Evolutionary conservation across 2,797 vertebrate species (phyloP).

Genomic region (Galaxias olidus): DNA sequence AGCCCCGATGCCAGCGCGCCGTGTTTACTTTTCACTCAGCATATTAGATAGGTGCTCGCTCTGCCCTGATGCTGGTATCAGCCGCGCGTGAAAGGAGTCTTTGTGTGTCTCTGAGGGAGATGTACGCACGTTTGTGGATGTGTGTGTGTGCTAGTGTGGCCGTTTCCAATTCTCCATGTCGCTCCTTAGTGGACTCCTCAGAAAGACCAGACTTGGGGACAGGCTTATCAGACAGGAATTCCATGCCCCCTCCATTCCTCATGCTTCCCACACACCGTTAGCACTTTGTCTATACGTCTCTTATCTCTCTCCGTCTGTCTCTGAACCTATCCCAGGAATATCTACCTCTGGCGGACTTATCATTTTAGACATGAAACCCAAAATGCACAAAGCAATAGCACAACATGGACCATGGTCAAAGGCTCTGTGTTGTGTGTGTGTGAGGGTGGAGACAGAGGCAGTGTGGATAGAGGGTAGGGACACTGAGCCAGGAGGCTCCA

Average conservation of each 20-base stretch:
- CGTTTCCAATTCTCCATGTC: constrained; percentile 27
- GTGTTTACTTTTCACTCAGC: constrained; percentile 80
- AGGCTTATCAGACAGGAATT: constrained; percentile 63
- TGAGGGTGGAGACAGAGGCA: constrained; percentile 13
- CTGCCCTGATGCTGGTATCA: constrained; percentile 76
- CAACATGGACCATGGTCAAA: constrained; percentile 24
- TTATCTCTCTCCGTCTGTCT: constrained; percentile 43
- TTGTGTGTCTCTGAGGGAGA: constrained; percentile 9
- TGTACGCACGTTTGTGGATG: constrained; percentile 20
- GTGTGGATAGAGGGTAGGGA: neutral
- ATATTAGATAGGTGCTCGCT: constrained; percentile 69
- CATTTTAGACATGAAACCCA: constrained; percentile 22
- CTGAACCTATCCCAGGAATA: constrained; percentile 41
- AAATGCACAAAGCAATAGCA: constrained; percentile 29
- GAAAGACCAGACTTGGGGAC: constrained; percentile 39
- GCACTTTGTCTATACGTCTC: constrained; percentile 45
- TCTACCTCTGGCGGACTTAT: constrained; percentile 33
- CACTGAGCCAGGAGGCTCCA: neutral
- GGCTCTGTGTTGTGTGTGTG: constrained; percentile 3
- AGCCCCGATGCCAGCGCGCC: constrained; percentile 59
- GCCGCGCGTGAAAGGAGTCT: constrained; percentile 30
- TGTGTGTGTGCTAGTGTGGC: constrained; percentile 21
- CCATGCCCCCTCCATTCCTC: constrained; percentile 26
- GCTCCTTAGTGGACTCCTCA: constrained; percentile 25
- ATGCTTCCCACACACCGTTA: constrained; percentile 19